Percentiles rank a stretch among this genome's conserved stretches.
These are phyloP conservation scores for Eupithecia exiguata DNA, from an alignment of 2,888 invertebrate species.

Conservation along the genomic window DNA sequence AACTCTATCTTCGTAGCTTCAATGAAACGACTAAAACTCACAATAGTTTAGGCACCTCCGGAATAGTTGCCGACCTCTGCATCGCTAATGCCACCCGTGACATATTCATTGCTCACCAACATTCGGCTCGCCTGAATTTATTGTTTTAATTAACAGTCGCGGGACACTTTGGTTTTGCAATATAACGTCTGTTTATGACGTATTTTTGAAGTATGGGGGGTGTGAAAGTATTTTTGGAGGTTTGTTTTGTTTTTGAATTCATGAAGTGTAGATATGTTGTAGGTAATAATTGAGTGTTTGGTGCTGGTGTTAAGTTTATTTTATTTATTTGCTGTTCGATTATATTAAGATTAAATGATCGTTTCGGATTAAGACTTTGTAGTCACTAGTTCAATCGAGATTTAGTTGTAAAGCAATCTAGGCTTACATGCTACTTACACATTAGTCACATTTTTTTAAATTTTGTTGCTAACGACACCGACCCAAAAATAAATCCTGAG, in stretches of 20 bases:
- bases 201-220: constrained; percentile 56
- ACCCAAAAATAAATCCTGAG: neutral
- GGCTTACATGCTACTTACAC: too few relatives aligned
- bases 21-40: constrained; percentile 64
- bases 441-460: too few relatives aligned
- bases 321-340: neutral
- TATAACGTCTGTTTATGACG: constrained; percentile 63
- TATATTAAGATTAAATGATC: too few relatives aligned
- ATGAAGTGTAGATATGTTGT: constrained; percentile 18
- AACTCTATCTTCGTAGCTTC: constrained; percentile 55
- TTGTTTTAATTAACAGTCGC: constrained; percentile 74
- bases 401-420: too few relatives aligned
- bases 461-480: too few relatives aligned
- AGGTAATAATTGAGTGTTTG: constrained; percentile 5
- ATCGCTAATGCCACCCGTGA: constrained; percentile 65
- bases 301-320: neutral
- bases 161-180: constrained; percentile 64
- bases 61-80: constrained; percentile 72
- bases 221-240: constrained; percentile 27
- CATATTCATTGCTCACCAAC: constrained; percentile 71
- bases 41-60: constrained; percentile 67
- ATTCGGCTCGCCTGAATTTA: constrained; percentile 64
- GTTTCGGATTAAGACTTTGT: too few relatives aligned
- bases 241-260: constrained; percentile 16
- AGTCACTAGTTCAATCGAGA: too few relatives aligned